Evolutionary conservation across 2,113 vertebrate genomes (phyloP).

Genomic region (Zeus faber): DNA sequence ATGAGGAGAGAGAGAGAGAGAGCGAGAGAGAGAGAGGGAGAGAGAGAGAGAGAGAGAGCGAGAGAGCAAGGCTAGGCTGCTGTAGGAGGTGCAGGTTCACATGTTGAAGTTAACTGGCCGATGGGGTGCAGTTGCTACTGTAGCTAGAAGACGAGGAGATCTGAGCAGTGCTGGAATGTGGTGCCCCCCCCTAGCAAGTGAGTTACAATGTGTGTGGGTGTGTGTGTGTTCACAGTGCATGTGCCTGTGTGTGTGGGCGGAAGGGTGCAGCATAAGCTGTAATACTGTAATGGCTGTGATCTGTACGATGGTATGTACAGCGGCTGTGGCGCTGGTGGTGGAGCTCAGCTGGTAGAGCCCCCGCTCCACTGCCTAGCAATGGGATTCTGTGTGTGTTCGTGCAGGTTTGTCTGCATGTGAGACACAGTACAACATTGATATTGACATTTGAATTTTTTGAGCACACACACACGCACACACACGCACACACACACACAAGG

Average conservation of each 20-base stretch:
- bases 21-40: background rate
- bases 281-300: conserved; percentile 66
- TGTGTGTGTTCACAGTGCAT: conserved; percentile 25
- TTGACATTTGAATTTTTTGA: no score
- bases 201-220: conserved; percentile 24
- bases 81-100: no score
- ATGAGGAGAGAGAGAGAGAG: background rate
- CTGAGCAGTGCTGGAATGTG: background rate
- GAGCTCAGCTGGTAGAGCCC: conserved; percentile 45
- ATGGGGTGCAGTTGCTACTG: background rate
- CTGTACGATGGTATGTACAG: conserved; percentile 49
- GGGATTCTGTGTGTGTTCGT: conserved; percentile 20
- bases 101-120: background rate
- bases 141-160: background rate
- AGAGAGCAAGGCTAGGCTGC: conserved; percentile 26
- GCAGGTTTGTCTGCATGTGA: conserved; percentile 1
- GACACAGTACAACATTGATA: background rate
- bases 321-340: conserved; percentile 27
- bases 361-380: conserved; percentile 30
- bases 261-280: conserved; percentile 55
- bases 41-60: conserved; percentile 24
- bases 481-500: no score
- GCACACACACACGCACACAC: no score
- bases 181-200: background rate
- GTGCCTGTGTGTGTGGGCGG: conserved; percentile 35